Evolutionary conservation across 2,113 vertebrate species (phyloP), one percentile per base, ranked within the genome.

Genomic region (Cavia porcellus): DNA sequence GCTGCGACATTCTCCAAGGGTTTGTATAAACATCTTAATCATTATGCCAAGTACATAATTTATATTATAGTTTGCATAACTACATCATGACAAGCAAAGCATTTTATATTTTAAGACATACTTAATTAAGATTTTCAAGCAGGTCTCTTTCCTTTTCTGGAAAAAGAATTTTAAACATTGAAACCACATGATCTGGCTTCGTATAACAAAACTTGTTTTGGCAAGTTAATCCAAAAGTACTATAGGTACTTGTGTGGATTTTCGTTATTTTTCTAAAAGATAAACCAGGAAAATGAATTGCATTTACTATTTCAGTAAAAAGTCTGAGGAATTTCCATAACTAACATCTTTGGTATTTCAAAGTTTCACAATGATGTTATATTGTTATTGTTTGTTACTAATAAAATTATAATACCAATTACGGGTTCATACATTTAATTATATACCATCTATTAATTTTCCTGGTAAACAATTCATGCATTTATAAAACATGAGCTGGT

Each of bases 41-140:
- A 95, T 96, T 92, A 61, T 94, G 50, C 82, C 89, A 97, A 95
- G 89, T 96, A 95, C 86, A 32, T 55, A 88, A 90, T 62, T 95
- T 91, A 94, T 88, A 91, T 55, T 57, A 61, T 90, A 95, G 35
- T 92, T 96, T 92, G 38, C 24, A 87, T 94, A 97, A 94, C 3
- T 12, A 19, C 38, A 96, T 96, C 90, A 66, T 95, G 62, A 92
- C 52, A 97, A 85, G 28, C 6, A 95, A 28, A 35, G 3, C 55
- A 72, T 84, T 95, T 93, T 95, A 90, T 80, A 57, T 91, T 89
- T 89, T n/a, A 72, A 93, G 47, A 22, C 50, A 96, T 68, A 88
- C 7, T 80, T 70, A 35, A 95, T 95, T 97, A 96, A 83, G 32
- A 52, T 75, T 97, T 92, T 97, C 62, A n/a, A 70, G 59, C 64